Base-by-base conservation (phyloP, 1,140 invertebrate species). In the Chrysoperla carnea region DNA sequence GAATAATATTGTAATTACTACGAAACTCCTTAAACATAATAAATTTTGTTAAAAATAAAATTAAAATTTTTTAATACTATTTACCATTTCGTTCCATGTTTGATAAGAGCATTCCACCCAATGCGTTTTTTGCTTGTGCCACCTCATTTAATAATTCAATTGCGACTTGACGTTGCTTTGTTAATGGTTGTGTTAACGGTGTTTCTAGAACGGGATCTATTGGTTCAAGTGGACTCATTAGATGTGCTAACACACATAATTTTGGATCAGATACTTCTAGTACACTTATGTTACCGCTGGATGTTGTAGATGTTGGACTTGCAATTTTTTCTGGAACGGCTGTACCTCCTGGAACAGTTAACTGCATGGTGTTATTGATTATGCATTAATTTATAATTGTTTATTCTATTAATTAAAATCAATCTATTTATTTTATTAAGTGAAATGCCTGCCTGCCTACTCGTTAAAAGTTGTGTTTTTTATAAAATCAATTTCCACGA, bases 261-360 rank as follows among this genome's bases (percentile, higher is more conserved):
- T 89, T 88, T 1, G 85, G 85, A 61, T 89, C 85, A 33, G 84
- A 82, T 6, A 89, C 80, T 66, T 90, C 83, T 9, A 87, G 63
- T 9, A 86, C 76, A 47, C 78, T 82, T 27, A 85, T 59, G 6
- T 76, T 74, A 54, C 73, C 77, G 46, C 66, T 60, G n/a, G 54
- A 48, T 17, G 46, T 33, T 37, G 59, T 53, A 52, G 67, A 67
- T 41, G 57, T 71, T 11, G 31, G 31, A 33, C 31, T 33, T 2
- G 31, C 31, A 12, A 33, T 33, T 33, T 33, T 33, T 12, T 33
- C 31, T 33, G 2, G 31, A 33, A 33, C 31, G n/a, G 31, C 31
- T 12, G n/a, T 12, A 33, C 31, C 31, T 33, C 31, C 31, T 33
- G 31, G 31, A 33, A 33, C 31, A 12, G n/a, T 33, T 12, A 12